Evolutionary conservation across 2,888 invertebrate genomes (phyloP), one percentile per base, ranked within the genome.

Genomic region (Colostygia pectinataria): DNA sequence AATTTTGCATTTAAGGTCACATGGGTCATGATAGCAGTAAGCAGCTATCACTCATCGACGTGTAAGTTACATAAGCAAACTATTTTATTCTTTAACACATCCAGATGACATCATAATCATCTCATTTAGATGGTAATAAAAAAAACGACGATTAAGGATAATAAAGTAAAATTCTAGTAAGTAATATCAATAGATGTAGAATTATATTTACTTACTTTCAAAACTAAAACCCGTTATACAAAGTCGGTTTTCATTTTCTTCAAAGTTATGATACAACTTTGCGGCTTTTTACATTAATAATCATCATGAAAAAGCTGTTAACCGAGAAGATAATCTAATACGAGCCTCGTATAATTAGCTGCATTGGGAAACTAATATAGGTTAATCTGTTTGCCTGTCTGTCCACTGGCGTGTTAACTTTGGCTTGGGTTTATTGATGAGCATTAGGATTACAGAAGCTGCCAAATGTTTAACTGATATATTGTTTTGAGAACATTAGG

Each of bases 361-460:
- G 24, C 39, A 40, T 55, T 51, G 40, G 57, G 51, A 58, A 59
- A 63, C 55, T 53, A 55, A 71, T 63, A 55, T 74, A 71, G 74
- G 74, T 74, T 73, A 74, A 74, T 74, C 60, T 66, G 59, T 61
- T 54, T 18, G 68, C 63, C 56, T 53, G 71, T 74, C 68, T 53
- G 65, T 71, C 60, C 52, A 38, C 67, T 55, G 51, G 32, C 55
- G 53, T 52, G 37, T 28, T 46, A 41, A 15, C 45, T 42, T 32
- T 37, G 31, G 27, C 32, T 45, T 41, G 28, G 45, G 41, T 45
- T 50, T 29, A 40, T 15, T 27, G 43, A 34, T 18, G 31, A 24
- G 27, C 42, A 20, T 36, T 33, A 23, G 38, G 33, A 51, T 45
- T 40, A 32, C n/a, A 36, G 9, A 18, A 27, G 25, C 20, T 45